Evolutionary conservation across 2,113 vertebrate genomes (phyloP), one percentile per base, ranked within the genome.

Genomic region (Ceuthmochares aereus): DNA sequence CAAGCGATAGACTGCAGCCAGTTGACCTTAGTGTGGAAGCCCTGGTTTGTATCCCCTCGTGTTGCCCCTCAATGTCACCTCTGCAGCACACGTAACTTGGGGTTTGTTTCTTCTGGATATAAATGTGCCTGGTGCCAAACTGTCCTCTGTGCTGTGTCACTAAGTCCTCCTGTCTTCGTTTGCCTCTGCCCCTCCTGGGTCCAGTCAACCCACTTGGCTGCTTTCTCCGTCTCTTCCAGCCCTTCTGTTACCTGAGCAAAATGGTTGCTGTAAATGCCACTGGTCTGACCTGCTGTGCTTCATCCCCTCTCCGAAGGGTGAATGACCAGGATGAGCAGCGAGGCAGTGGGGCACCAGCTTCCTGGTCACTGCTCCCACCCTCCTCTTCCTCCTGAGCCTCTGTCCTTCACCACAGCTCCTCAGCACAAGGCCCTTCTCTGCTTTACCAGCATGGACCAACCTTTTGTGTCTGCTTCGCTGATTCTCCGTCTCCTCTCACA

Each of bases 401-500:
- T 89, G n/a, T 76, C 58, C 60, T 80, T 79, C 59, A 49, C 40
- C 40, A 62, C 14, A 56, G 34, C 36, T 83, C 6, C 49, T 80
- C 30, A 47, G 66, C 75, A 37, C 45, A 67, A 49, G 45, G 34
- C 15, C 43, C 47, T 59, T 77, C 68, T 82, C 74, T 77, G 54
- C 64, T 66, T 90, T 72, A 54, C 78, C 55, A 85, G 60, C 15
- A 19, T 8, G 47, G 90, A 63, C 64, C 83, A 91, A 52, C 13
- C 12, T 81, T 74, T n/a, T 36, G 25, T 78, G 45, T 94, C 88
- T 88, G 34, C 95, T 92, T 93, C 56, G 7, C 59, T 73, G 34
- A 78, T 77, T 89, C 67, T 88, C 56, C 55, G 6, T 92, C 85
- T 95, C 42, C 43, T 96, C 63, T 94, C 49, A 75, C 73, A 97